Evolutionary conservation across 2,888 invertebrate species (phyloP).

Genomic region (Himalopsyche japonica): DNA sequence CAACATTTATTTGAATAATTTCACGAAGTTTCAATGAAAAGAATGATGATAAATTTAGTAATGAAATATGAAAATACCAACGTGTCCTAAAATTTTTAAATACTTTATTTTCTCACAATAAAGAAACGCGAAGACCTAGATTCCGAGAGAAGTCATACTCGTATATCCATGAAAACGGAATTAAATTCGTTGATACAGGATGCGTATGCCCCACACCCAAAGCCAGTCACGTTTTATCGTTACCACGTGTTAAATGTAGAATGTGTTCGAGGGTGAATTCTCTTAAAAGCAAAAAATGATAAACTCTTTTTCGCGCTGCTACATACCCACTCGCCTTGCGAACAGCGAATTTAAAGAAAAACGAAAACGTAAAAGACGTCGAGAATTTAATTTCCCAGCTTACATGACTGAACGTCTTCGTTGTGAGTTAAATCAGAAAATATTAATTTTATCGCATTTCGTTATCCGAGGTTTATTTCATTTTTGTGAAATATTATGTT

Average conservation of each 20-base stretch:
- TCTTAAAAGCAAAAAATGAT: background rate
- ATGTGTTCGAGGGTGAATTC: background rate
- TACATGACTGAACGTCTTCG: background rate
- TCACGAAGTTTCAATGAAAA: too few relatives aligned
- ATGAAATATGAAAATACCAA: background rate
- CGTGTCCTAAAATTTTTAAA: background rate
- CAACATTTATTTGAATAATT: too few relatives aligned
- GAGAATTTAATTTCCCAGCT: background rate
- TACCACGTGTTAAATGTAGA: constrained; percentile 1
- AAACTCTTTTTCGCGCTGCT: background rate
- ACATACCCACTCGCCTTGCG: background rate
- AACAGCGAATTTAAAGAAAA: background rate
- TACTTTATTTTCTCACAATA: background rate
- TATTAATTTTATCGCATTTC: background rate
- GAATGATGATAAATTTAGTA: too few relatives aligned
- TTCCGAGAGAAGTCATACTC: background rate
- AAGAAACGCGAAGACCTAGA: background rate
- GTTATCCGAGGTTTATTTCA: too few relatives aligned
- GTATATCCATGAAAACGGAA: background rate
- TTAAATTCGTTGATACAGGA: background rate
- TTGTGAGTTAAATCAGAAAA: background rate
- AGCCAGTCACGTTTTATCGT: background rate
- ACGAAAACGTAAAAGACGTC: background rate
- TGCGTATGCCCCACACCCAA: background rate
- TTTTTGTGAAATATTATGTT: too few relatives aligned